Evolutionary conservation across 2,113 vertebrate species (phyloP).

Genomic region (Empidonax traillii): DNA sequence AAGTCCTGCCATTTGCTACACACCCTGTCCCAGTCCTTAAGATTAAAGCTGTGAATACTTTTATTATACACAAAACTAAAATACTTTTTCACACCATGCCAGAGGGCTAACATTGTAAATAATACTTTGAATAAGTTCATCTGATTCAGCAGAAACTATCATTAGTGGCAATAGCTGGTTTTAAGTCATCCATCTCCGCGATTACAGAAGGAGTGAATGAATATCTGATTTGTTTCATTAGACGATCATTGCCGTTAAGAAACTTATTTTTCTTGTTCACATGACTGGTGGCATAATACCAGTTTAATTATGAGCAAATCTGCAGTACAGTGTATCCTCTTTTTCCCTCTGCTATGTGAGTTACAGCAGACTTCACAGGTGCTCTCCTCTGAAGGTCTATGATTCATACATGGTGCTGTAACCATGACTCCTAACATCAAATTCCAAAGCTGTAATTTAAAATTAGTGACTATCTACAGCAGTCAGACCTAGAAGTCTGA

Average conservation of each 20-base stretch:
- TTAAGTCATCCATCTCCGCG: background rate
- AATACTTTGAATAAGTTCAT: background rate
- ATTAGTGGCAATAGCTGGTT: background rate
- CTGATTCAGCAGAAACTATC: background rate
- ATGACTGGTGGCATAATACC: background rate
- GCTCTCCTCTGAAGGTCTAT: background rate
- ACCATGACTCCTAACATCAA: background rate
- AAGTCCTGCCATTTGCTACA: background rate
- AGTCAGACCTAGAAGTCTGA: background rate
- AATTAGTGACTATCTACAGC: background rate
- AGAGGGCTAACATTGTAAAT: background rate
- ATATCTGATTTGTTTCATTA: background rate
- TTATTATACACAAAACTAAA: background rate
- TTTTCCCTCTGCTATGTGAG: rapidly evolving
- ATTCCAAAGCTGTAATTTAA: background rate
- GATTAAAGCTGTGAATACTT: background rate
- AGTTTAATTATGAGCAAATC: background rate
- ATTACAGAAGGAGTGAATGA: background rate
- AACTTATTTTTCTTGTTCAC: background rate
- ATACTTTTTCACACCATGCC: background rate
- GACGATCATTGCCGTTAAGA: background rate
- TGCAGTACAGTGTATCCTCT: background rate
- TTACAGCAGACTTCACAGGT: background rate
- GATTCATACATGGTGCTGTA: background rate
- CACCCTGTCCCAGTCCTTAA: background rate